These are phyloP conservation scores for Acrocephalus kingi DNA, from an alignment of 2,113 vertebrate species.

Conservation along the genomic window DNA sequence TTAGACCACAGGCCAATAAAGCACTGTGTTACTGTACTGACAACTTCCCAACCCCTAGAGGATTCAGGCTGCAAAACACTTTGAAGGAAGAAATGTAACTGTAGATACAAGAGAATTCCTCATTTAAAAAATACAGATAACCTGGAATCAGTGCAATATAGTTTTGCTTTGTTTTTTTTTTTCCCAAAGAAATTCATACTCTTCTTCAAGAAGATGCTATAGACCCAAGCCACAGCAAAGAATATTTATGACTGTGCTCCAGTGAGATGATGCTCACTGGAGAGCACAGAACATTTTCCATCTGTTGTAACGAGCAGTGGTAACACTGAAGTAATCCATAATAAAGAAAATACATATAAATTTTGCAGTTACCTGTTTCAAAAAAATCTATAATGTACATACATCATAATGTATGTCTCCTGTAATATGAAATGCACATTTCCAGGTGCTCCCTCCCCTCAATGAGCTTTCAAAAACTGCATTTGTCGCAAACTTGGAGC, in stretches of 20 bases:
- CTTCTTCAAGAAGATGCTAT: neutral
- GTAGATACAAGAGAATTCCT: neutral
- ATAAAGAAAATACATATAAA: neutral
- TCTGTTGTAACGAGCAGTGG: neutral
- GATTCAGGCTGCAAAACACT: neutral
- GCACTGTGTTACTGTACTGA: neutral
- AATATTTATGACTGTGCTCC: neutral
- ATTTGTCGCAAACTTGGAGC: neutral
- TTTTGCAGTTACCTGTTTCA: neutral
- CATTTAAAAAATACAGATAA: neutral
- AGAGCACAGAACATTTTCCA: neutral
- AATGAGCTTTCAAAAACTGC: rapidly evolving
- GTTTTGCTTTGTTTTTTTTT: rapidly evolving
- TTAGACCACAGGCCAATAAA: rapidly evolving
- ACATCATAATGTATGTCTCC: too few species aligned
- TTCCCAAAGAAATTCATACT: neutral
- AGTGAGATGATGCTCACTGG: neutral
- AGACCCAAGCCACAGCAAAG: neutral
- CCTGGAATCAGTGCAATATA: neutral
- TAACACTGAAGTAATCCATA: neutral
- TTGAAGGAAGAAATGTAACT: neutral
- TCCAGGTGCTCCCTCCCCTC: neutral
- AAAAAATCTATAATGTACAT: neutral
- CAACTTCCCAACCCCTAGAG: neutral
- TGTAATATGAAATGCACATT: rapidly evolving